phyloP scores from a whole-genome alignment of 92 coral and sea anemone species.

The Paramuricea clavata region DNA sequence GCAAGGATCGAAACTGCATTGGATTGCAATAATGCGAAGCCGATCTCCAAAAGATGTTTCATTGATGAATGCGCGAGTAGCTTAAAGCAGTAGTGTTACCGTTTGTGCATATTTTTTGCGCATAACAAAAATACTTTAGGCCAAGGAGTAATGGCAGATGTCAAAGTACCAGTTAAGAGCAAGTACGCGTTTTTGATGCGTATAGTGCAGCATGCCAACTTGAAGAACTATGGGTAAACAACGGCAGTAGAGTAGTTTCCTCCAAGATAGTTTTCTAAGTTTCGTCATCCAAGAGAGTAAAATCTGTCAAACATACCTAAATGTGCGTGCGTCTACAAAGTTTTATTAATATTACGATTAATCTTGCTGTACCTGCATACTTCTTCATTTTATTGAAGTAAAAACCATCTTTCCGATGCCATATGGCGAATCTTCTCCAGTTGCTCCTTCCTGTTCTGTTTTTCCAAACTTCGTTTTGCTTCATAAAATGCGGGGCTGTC shows the following conservation, averaged over 20 bases:
- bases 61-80: background rate
- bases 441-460: background rate
- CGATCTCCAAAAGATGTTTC: background rate
- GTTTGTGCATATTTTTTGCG: no score
- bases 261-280: no score
- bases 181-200: no score
- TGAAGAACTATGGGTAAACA: no score
- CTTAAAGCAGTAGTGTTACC: no score
- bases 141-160: no score
- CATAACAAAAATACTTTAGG: background rate
- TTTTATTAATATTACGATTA: background rate
- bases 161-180: no score
- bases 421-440: slow-evolving; percentile 15
- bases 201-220: no score
- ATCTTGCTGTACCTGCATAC: slow-evolving; percentile 32
- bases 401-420: slow-evolving; percentile 20
- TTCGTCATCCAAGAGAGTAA: background rate
- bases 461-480: slow-evolving; percentile 15
- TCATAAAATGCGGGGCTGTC: slow-evolving; percentile 14
- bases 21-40: background rate
- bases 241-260: no score
- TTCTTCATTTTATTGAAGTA: slow-evolving; percentile 20
- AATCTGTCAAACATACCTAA: background rate
- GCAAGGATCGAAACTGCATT: background rate
- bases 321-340: background rate